Conservation (phyloP, 2,797 vertebrate species). For the Coregonus suidteri region DNA sequence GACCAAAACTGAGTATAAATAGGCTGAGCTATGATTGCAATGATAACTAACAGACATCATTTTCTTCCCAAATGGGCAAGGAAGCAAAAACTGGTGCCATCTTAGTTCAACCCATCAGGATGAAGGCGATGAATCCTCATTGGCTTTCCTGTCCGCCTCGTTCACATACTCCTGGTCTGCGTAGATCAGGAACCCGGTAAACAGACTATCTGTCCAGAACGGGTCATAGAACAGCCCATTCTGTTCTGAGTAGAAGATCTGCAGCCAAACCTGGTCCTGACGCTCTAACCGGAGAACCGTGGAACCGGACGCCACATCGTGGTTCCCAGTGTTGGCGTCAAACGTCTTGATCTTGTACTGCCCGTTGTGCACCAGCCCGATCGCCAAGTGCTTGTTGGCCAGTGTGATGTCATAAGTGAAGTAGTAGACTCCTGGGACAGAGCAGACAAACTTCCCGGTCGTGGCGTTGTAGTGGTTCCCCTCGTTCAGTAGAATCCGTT, state of each 20-base stretch:
- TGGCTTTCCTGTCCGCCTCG: conserved; percentile 72
- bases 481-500: conserved; percentile 93
- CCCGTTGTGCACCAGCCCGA: conserved; percentile 94
- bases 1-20: too few species aligned
- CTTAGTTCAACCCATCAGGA: conserved; percentile 33
- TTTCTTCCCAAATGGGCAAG: too few species aligned
- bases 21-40: too few species aligned
- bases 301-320: conserved; percentile 93
- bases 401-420: conserved; percentile 96
- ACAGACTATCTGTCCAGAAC: conserved; percentile 97
- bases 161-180: conserved; percentile 84
- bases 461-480: conserved; percentile 89
- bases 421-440: conserved; percentile 91
- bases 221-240: conserved; percentile 97
- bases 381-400: conserved; percentile 95
- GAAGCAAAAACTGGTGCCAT: too few species aligned
- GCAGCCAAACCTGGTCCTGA: conserved; percentile 94
- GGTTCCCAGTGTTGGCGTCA: conserved; percentile 95
- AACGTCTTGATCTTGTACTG: conserved; percentile 96
- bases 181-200: conserved; percentile 96
- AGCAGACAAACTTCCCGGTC: conserved; percentile 91
- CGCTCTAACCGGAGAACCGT: conserved; percentile 86
- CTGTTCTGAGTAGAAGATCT: conserved; percentile 97
- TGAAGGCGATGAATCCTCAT: conserved; percentile 51
- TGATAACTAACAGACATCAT: too few species aligned